phyloP scores from a whole-genome alignment of 2,888 invertebrate species.

The Dynastes tityus region DNA sequence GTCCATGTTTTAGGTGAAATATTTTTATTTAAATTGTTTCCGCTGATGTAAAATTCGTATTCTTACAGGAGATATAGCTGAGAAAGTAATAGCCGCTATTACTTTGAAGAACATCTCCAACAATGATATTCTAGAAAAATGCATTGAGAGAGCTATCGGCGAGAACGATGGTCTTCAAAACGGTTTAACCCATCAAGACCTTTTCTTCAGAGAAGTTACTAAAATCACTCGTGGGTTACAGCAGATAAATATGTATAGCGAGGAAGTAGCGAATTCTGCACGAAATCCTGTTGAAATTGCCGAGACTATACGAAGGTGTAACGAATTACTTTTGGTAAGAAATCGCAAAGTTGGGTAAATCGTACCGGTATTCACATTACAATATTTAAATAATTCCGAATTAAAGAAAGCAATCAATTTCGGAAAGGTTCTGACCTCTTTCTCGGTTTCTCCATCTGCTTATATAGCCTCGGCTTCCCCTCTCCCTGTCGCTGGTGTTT shows the following conservation, averaged over 20 bases:
- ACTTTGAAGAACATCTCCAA: conserved; percentile 79
- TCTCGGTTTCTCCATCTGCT: too few species aligned
- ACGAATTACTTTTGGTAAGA: conserved; percentile 74
- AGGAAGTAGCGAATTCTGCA: conserved; percentile 76
- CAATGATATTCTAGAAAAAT: conserved; percentile 74
- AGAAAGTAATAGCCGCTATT: conserved; percentile 84
- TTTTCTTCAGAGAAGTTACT: conserved; percentile 83
- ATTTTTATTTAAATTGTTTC: neutral
- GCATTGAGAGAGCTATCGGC: conserved; percentile 73
- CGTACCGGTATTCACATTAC: too few species aligned
- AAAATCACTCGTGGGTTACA: conserved; percentile 79
- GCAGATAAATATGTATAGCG: conserved; percentile 76
- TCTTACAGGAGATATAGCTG: conserved; percentile 78
- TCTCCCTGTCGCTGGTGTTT: too few species aligned
- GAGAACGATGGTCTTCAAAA: conserved; percentile 69
- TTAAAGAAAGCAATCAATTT: too few species aligned
- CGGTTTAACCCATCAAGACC: conserved; percentile 79
- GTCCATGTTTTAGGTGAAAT: conserved; percentile 66
- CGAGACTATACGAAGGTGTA: conserved; percentile 73
- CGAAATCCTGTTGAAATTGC: conserved; percentile 75
- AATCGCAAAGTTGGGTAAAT: too few species aligned
- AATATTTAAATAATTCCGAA: too few species aligned
- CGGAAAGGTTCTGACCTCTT: too few species aligned
- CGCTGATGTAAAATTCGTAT: neutral
- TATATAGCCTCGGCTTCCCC: too few species aligned